phyloP scores from a whole-genome alignment of 2,113 vertebrate genomes.

The Equus przewalskii region DNA sequence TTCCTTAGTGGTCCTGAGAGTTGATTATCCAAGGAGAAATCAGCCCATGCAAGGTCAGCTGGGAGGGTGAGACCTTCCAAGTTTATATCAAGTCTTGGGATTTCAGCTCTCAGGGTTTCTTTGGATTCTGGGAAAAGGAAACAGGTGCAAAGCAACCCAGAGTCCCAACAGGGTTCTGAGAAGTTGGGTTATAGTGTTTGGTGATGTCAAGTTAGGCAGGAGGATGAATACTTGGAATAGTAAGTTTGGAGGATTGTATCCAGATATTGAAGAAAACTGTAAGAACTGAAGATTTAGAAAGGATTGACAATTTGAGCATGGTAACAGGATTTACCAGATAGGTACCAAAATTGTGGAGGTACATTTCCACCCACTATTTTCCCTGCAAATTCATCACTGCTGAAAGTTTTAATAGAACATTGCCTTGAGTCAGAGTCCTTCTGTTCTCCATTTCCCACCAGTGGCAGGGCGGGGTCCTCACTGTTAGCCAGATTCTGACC shows the following conservation, averaged over 20 bases:
- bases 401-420: not conserved
- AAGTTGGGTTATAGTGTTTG: not conserved
- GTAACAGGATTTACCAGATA: not conserved
- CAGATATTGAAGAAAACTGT: not conserved
- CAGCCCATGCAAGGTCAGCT: not conserved
- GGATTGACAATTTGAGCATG: not conserved
- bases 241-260: not conserved
- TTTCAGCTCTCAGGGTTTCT: not conserved
- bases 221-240: not conserved
- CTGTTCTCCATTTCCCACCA: not conserved
- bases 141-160: not conserved
- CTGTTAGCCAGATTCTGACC: not conserved
- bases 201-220: not conserved
- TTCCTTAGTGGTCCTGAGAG: not conserved
- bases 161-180: not conserved
- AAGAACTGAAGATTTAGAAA: not conserved
- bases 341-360: not conserved
- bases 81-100: not conserved
- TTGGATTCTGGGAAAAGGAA: not conserved
- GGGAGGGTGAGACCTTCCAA: not conserved
- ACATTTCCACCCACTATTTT: not conserved
- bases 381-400: not conserved
- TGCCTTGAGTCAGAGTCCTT: not conserved
- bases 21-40: not conserved
- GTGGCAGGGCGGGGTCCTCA: not conserved